Percentiles rank a stretch among this genome's conserved stretches.
Evolutionary conservation across 2,888 invertebrate genomes (phyloP).

Genomic region (Imbricaverruca yamaguchii): DNA sequence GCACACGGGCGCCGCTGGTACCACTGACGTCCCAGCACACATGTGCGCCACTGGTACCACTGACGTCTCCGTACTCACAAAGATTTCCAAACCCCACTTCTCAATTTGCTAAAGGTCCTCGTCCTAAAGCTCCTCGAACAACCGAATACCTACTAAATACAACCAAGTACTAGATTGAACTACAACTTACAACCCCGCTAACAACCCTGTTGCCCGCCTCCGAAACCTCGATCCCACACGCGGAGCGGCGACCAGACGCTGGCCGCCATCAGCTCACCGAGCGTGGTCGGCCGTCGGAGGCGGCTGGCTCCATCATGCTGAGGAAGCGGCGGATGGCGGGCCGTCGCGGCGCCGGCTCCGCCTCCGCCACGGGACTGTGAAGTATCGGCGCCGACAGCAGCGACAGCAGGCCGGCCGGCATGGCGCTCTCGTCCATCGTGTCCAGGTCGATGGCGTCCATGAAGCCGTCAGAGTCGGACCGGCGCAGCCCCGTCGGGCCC

Average conservation of each 20-base stretch:
- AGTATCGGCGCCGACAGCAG: conserved; percentile 19
- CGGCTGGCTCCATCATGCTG: not conserved
- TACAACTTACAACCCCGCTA: too few species aligned
- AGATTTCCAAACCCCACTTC: too few species aligned
- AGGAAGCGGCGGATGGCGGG: conserved; percentile 17
- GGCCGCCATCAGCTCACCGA: not conserved
- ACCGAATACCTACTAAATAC: too few species aligned
- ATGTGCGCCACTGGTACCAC: too few species aligned
- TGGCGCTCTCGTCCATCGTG: conserved; percentile 21
- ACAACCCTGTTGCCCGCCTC: too few species aligned
- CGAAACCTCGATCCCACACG: too few species aligned
- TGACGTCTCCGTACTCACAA: too few species aligned
- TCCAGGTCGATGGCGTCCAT: conserved; percentile 19
- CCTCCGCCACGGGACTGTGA: not conserved
- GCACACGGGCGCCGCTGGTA: too few species aligned
- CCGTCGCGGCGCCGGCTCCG: not conserved
- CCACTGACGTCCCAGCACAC: not conserved
- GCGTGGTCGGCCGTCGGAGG: not conserved
- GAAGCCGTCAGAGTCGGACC: conserved; percentile 14
- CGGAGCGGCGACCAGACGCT: too few species aligned
- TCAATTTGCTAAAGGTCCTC: too few species aligned
- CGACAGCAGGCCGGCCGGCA: conserved; percentile 17
- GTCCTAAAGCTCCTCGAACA: too few species aligned
- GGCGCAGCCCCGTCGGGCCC: not conserved
- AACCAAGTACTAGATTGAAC: too few species aligned